Base-by-base conservation (phyloP, 1,140 invertebrate genomes). In the Zeugodacus cucurbitae region DNA sequence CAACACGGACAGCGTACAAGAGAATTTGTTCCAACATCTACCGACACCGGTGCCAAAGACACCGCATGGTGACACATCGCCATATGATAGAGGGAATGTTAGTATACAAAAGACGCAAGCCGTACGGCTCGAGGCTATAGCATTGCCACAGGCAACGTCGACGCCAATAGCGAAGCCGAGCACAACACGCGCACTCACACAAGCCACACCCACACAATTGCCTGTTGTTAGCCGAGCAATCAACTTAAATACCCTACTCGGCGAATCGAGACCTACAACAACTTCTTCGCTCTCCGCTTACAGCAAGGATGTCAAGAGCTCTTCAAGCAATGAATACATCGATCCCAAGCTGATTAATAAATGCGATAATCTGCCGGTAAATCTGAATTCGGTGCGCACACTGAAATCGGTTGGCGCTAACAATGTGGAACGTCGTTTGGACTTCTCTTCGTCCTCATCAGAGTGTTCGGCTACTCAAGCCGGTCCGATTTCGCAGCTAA, bases 291-390 rank as follows among this genome's bases (percentile, higher is more conserved):
- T 48, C 17, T 48, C 41, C 41, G 37, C 74, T 6, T 82, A 32
- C 85, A 34, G 87, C 37, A 41, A 88, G 57, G 89, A 89, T n/a
- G 78, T 41, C 7, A 89, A 89, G 74, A 57, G n/a, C 10, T 82
- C 87, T 14, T 88, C 87, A 3, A n/a, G 62, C 11, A 87, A 85
- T 34, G 91, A 93, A 2, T 93, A 89, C 67, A 93, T 93, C 44
- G 93, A 93, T 87, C 92, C 92, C 3, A 93, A 93, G 85, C 86
- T 93, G 20, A 93, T 93, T 44, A 93, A 93, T 87, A 89, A 89
- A 59, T 93, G 91, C 89, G 93, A 93, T 89, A 93, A 93, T 90
- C 89, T 93, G 20, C 89, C 92, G 59, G 88, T 93, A 11, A 90
- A 88, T 37, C 90, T 91, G 10, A 90, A 90, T 90, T 87, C 34